phyloP scores from a whole-genome alignment of 2,888 invertebrate genomes.

The Apamea crenata region DNA sequence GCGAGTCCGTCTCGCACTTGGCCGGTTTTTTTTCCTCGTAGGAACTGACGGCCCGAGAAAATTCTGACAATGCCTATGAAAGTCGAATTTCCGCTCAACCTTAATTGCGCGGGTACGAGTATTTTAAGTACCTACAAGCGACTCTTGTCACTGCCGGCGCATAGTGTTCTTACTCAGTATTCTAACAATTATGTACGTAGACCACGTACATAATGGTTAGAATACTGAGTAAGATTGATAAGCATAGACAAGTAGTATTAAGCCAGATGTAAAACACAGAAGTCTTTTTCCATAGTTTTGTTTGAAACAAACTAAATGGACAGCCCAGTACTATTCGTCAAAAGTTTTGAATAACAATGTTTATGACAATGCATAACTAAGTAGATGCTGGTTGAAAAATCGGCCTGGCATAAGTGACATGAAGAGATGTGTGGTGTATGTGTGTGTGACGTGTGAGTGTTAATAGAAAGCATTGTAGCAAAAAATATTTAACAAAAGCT shows the following conservation, averaged over 20 bases:
- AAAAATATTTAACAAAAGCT: neutral
- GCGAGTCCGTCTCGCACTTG: too few relatives aligned
- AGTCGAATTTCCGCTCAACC: neutral
- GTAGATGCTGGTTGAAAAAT: neutral
- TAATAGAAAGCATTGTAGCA: neutral
- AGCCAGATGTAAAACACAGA: conserved; percentile 3
- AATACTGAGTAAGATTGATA: conserved; percentile 29
- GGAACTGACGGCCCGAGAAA: neutral
- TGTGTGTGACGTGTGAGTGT: neutral
- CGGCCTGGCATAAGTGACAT: neutral
- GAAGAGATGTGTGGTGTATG: neutral
- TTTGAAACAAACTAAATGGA: conserved; percentile 9
- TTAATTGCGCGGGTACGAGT: too few relatives aligned
- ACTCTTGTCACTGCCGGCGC: neutral
- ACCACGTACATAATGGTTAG: neutral
- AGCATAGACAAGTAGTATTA: conserved; percentile 33
- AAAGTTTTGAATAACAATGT: neutral
- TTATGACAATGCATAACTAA: neutral
- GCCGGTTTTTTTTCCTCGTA: neutral
- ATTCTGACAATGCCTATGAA: neutral
- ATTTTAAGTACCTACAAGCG: neutral
- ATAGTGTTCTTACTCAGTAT: neutral
- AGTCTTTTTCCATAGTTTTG: conserved; percentile 9
- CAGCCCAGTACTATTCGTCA: neutral
- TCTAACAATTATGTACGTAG: too few relatives aligned